Evolutionary conservation across 2,113 vertebrate species (phyloP).

Genomic region (Notechis scutatus): DNA sequence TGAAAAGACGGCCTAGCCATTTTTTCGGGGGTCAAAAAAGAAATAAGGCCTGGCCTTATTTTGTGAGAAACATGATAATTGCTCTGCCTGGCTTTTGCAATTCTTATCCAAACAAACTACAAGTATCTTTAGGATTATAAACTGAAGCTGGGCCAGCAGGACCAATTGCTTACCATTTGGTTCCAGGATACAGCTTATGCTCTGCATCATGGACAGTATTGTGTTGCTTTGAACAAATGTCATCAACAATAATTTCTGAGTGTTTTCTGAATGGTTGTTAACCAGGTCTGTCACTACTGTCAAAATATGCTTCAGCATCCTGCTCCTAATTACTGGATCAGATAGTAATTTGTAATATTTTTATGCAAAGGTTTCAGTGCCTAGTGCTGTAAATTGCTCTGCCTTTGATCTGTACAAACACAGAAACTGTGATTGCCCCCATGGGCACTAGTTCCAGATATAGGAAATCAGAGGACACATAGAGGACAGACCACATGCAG

Average conservation of each 20-base stretch:
- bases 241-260: constrained; percentile 27
- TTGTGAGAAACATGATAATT: background rate
- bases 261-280: constrained; percentile 60
- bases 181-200: background rate
- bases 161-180: background rate
- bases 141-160: background rate
- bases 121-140: background rate
- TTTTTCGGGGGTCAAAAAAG: no score
- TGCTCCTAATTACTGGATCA: constrained; percentile 61
- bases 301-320: constrained; percentile 47
- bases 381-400: constrained; percentile 33
- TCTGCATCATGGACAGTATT: constrained; percentile 15
- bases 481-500: background rate
- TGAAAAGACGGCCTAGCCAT: no score
- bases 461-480: background rate
- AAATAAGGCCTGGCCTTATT: no score
- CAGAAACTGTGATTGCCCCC: background rate
- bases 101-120: background rate
- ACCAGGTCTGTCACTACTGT: constrained; percentile 53
- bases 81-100: background rate
- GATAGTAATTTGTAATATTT: constrained; percentile 63
- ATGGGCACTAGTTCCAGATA: background rate
- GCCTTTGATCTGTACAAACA: constrained; percentile 20
- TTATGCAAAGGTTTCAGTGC: constrained; percentile 39
- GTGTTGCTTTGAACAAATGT: background rate